Percentiles rank a stretch among this genome's conserved stretches.
Evolutionary conservation across 2,888 invertebrate species (phyloP).

Genomic region (Molorchus minor): DNA sequence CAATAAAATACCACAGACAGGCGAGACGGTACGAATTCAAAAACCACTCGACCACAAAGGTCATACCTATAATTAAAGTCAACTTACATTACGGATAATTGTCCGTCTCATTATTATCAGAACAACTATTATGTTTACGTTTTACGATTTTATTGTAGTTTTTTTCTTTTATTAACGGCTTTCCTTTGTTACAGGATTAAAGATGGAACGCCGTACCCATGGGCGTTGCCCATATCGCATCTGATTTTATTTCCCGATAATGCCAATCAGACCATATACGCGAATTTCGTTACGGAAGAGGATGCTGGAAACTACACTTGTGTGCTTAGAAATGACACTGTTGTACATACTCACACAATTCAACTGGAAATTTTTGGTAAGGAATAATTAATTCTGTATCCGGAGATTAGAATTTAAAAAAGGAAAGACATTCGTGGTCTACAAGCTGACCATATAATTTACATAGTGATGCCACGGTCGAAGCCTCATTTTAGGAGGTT

Average conservation of each 20-base stretch:
- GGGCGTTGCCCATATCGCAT: constrained; percentile 76
- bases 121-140: neutral
- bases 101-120: too few species aligned
- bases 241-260: constrained; percentile 80
- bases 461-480: too few species aligned
- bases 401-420: too few species aligned
- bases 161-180: too few species aligned
- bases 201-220: constrained; percentile 78
- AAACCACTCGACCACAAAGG: neutral
- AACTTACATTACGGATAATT: too few species aligned
- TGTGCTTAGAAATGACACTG: constrained; percentile 75
- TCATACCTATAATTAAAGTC: neutral
- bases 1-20: constrained; percentile 11
- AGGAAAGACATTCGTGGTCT: too few species aligned
- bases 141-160: neutral
- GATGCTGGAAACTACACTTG: constrained; percentile 82
- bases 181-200: constrained; percentile 74
- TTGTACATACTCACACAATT: constrained; percentile 71
- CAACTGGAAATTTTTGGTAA: constrained; percentile 74
- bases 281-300: constrained; percentile 69
- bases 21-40: neutral
- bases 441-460: too few species aligned
- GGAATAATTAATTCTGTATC: constrained; percentile 44
- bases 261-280: constrained; percentile 82
- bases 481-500: too few species aligned